Percentiles rank a stretch among this genome's conserved stretches.
phyloP scores from a whole-genome alignment of 2,888 invertebrate species.

The Unio pictorum region DNA sequence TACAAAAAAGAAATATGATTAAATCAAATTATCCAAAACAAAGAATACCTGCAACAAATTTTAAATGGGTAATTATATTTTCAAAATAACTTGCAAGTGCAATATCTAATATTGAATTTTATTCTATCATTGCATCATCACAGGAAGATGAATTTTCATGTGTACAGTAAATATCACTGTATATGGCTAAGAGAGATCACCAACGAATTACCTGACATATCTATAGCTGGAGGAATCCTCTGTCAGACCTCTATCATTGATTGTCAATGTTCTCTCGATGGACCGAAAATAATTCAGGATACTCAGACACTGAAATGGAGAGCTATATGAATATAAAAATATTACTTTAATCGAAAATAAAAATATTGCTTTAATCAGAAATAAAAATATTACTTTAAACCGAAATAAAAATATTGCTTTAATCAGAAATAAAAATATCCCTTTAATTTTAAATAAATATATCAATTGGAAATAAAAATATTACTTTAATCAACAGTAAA shows the following conservation, averaged over 20 bases:
- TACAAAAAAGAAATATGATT: too few species aligned
- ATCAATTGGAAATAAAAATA: not conserved
- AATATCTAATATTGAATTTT: too few species aligned
- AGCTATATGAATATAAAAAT: constrained; percentile 1
- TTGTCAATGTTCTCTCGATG: constrained; percentile 70
- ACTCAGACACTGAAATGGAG: constrained; percentile 60
- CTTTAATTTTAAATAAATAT: not conserved
- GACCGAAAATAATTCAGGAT: constrained; percentile 71
- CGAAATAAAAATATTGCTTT: not conserved
- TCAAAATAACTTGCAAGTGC: too few species aligned
- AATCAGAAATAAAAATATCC: not conserved
- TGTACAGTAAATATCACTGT: too few species aligned
- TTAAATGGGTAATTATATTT: too few species aligned
- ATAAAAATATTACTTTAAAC: too few species aligned
- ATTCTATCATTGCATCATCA: too few species aligned
- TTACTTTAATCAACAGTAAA: not conserved
- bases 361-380: not conserved
- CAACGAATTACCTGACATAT: constrained; percentile 43
- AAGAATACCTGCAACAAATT: too few species aligned
- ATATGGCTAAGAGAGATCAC: too few species aligned
- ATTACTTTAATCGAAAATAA: not conserved
- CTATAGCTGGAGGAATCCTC: constrained; percentile 55
- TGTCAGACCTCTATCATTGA: constrained; percentile 69
- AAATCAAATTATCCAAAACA: too few species aligned
- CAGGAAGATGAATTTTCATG: too few species aligned